Evolutionary conservation across 2,797 vertebrate species (phyloP), one percentile per base, ranked within the genome.

Genomic region (Luscinia megarhynchos): DNA sequence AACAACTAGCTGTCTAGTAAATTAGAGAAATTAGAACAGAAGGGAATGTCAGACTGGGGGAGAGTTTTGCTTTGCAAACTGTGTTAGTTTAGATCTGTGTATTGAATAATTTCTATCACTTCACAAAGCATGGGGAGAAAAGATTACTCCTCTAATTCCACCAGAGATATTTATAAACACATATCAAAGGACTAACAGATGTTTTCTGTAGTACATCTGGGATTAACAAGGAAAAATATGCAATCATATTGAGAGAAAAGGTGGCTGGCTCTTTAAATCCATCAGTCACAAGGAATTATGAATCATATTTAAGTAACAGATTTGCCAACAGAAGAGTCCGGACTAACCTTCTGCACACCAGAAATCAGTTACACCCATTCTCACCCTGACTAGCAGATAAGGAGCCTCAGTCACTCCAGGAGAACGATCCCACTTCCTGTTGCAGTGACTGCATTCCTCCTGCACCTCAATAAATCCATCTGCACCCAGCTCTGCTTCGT

Each of bases 251-350:
- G 63, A 77, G 54, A 40, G 30, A 72, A 92, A 75, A 85, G 76
- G 76, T 91, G 77, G 66, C 46, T 85, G 54, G 50, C 68, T 85
- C 84, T 86, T 96, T 90, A 96, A 94, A 86, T 29, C 83, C 26
- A 41, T 34, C 50, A 51, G 58, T 66, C 80, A 72, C 36, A 6
- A 80, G 45, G 78, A 83, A 91, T 68, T 70, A 89, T 75, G 87
- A 94, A 58, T 91, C 82, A 85, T 68, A 57, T 55, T 66, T 54
- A 57, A 55, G 26, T 70, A 85, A 50, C 62, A 76, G 22, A 76
- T 85, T 67, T 92, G 64, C 82, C 90, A 80, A 50, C 0, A 77
- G 48, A 64, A 66, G 26, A 78, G 46, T 3, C 78, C 68, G 29
- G 11, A 34, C 70, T 68, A 89, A 90, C 40, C 43, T 77, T 73